A percentile compares a stretch with the other conserved stretches of the same genome.
These are phyloP conservation scores for Caenorhabditis sp. DNA, from an alignment of 2,888 invertebrate genomes.

Conservation along the genomic window DNA sequence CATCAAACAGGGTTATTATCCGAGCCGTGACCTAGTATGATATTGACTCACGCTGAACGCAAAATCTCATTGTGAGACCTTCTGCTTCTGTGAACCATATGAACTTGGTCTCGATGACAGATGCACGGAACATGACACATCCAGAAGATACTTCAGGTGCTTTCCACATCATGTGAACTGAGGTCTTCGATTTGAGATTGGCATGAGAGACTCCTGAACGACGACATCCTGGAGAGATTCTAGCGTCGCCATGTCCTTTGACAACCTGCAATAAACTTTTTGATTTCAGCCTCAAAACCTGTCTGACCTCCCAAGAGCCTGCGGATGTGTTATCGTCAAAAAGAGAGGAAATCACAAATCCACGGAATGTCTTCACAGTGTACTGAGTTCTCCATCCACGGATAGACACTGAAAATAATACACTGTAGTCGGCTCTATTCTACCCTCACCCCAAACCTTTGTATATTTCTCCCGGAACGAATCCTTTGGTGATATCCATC, in stretches of 20 bases:
- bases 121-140: constrained; percentile 81
- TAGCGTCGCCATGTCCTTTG: constrained; percentile 77
- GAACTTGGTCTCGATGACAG: constrained; percentile 82
- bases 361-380: constrained; percentile 83
- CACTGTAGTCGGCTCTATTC: background rate
- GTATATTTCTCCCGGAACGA: constrained; percentile 80
- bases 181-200: constrained; percentile 82
- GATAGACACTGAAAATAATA: constrained; percentile 75
- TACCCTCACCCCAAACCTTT: constrained; percentile 55
- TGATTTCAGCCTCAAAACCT: background rate
- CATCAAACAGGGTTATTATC: no score
- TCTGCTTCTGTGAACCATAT: constrained; percentile 82
- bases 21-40: no score
- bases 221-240: constrained; percentile 81
- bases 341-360: constrained; percentile 80
- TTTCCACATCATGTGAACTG: constrained; percentile 80
- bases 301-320: constrained; percentile 80
- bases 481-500: constrained; percentile 70
- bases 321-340: constrained; percentile 77
- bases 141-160: constrained; percentile 80
- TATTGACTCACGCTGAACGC: constrained; percentile 74
- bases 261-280: constrained; percentile 54
- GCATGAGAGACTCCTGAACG: constrained; percentile 80
- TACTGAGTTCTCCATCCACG: constrained; percentile 81
- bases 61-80: constrained; percentile 80